Conservation (phyloP, 2,888 invertebrate genomes). For the Apamea sordens region DNA sequence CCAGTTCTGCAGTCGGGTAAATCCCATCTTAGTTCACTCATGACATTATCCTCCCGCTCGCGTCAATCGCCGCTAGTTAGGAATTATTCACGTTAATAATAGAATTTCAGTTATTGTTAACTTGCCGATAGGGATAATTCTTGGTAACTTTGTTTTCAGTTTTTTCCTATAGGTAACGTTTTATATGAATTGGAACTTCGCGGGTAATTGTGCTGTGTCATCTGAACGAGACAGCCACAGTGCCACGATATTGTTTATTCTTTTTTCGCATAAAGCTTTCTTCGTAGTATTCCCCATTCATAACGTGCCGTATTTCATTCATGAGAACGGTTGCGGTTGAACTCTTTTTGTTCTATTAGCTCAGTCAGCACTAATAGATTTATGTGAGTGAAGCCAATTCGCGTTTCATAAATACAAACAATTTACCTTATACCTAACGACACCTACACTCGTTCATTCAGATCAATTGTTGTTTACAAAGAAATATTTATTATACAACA, state of each 20-base stretch:
- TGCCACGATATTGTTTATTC: constrained; percentile 2
- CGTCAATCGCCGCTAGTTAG: constrained; percentile 45
- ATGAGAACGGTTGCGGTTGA: neutral
- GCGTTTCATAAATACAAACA: neutral
- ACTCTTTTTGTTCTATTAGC: neutral
- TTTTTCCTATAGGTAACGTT: constrained; percentile 48
- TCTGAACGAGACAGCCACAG: neutral
- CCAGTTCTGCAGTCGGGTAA: constrained; percentile 54
- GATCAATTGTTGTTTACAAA: neutral
- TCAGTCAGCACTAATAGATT: neutral
- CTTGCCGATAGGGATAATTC: constrained; percentile 55
- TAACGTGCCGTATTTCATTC: constrained; percentile 19
- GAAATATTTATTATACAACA: neutral
- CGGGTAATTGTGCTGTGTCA: neutral
- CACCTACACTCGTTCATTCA: constrained; percentile 26
- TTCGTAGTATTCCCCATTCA: constrained; percentile 20
- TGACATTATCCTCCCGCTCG: constrained; percentile 55
- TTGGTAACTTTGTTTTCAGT: constrained; percentile 46
- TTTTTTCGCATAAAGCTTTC: constrained; percentile 17
- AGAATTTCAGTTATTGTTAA: constrained; percentile 60
- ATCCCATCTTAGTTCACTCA: constrained; percentile 51
- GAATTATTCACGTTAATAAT: constrained; percentile 49
- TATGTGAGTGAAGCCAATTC: neutral
- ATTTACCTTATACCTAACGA: constrained; percentile 22
- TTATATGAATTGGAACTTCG: constrained; percentile 12